These are phyloP conservation scores for Leiothrix lutea DNA, from an alignment of 2,113 vertebrate genomes.

Conservation along the genomic window DNA sequence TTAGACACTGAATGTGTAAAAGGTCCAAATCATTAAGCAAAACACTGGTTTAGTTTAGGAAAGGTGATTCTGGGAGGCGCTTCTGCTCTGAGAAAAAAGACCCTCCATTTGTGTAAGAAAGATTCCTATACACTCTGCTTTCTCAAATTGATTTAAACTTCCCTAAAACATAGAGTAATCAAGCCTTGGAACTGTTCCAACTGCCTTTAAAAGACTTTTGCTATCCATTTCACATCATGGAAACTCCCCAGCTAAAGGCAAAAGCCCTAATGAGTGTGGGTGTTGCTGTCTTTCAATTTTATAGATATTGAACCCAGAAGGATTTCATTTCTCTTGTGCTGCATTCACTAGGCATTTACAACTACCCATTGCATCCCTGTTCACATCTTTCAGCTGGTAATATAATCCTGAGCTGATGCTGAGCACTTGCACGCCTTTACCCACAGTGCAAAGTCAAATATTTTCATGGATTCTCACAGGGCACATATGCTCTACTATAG, in stretches of 20 bases:
- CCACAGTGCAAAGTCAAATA: conserved; percentile 5
- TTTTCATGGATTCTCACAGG: conserved; percentile 11
- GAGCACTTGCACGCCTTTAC: background rate
- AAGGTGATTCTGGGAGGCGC: background rate
- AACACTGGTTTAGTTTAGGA: background rate
- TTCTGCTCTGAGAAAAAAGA: background rate
- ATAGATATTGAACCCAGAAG: conserved; percentile 40
- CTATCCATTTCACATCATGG: background rate
- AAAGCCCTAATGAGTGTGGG: background rate
- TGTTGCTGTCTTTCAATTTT: background rate
- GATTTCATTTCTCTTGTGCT: background rate
- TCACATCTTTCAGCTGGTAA: background rate
- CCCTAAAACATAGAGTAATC: background rate
- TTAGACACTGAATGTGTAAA: background rate
- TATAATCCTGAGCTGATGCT: background rate
- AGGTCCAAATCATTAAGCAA: background rate
- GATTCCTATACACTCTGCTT: background rate
- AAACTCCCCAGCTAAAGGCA: background rate
- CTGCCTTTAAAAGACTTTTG: background rate
- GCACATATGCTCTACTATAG: background rate
- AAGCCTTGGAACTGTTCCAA: background rate
- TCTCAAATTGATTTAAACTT: background rate
- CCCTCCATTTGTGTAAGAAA: background rate
- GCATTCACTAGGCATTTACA: background rate
- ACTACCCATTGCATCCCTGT: background rate